phyloP scores from a whole-genome alignment of 2,797 vertebrate species.

The Poecilia picta region DNA sequence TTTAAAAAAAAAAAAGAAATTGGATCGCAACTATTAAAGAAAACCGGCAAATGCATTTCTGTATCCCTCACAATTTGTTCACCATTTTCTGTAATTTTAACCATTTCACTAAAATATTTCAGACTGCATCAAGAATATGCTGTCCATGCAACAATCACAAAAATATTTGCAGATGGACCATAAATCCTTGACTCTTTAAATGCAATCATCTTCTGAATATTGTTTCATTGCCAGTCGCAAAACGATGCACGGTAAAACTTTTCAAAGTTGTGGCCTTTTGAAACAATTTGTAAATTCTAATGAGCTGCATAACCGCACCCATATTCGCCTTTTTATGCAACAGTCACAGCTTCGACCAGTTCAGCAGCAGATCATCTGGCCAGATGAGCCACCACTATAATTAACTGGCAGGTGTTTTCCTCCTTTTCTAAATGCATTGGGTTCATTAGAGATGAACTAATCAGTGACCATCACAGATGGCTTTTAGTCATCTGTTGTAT shows the following conservation, averaged over 20 bases:
- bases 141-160: not conserved
- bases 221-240: not conserved
- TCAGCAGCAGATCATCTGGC: slow-evolving; percentile 28
- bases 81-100: not conserved
- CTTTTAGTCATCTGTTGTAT: slow-evolving; percentile 41
- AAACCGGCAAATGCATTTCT: not conserved
- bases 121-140: not conserved
- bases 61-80: not conserved
- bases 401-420: slow-evolving; percentile 64
- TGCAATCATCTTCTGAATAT: not conserved
- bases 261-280: not conserved
- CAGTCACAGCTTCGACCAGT: slow-evolving; percentile 37
- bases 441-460: slow-evolving; percentile 48
- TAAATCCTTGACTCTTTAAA: not conserved
- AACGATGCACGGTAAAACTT: not conserved
- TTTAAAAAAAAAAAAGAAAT: not conserved
- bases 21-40: not conserved
- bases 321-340: slow-evolving; percentile 3
- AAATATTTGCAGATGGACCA: not conserved
- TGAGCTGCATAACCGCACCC: not conserved
- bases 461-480: slow-evolving; percentile 67
- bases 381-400: slow-evolving; percentile 60
- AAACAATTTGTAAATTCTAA: not conserved
- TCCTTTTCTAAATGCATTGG: slow-evolving; percentile 25
- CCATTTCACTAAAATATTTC: not conserved